Conservation (phyloP, 2,888 invertebrate species). For the Fissipunctia ypsillon region DNA sequence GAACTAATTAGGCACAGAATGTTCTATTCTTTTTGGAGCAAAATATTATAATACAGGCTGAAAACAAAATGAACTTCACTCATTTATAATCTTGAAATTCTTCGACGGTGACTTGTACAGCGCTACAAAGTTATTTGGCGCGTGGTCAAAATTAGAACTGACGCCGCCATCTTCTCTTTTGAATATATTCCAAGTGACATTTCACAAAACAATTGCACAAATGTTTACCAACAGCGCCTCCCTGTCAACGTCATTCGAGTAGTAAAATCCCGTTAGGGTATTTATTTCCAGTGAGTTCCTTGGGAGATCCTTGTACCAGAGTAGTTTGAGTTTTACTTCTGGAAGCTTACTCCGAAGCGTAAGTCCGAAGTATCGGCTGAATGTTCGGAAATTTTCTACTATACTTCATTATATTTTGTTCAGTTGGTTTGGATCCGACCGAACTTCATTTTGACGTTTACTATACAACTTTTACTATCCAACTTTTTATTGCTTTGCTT, state of each 20-base stretch:
- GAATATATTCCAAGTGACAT: background rate
- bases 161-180: background rate
- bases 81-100: constrained; percentile 17
- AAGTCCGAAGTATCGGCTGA: too few species aligned
- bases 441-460: too few species aligned
- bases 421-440: too few species aligned
- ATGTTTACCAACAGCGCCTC: background rate
- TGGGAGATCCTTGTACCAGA: background rate
- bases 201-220: background rate
- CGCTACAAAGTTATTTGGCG: background rate
- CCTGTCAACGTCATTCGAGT: background rate
- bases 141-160: background rate
- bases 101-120: background rate
- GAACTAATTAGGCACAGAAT: constrained; percentile 51
- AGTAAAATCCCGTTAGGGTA: too few species aligned
- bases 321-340: background rate
- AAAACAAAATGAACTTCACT: constrained; percentile 38
- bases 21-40: constrained; percentile 34
- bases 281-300: too few species aligned
- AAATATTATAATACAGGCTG: constrained; percentile 31
- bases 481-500: background rate
- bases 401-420: too few species aligned
- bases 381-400: too few species aligned
- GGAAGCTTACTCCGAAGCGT: too few species aligned
- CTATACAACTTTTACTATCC: too few species aligned